These are phyloP conservation scores for Hemicrepidius hirtus DNA, from an alignment of 2,888 invertebrate genomes.

Conservation along the genomic window DNA sequence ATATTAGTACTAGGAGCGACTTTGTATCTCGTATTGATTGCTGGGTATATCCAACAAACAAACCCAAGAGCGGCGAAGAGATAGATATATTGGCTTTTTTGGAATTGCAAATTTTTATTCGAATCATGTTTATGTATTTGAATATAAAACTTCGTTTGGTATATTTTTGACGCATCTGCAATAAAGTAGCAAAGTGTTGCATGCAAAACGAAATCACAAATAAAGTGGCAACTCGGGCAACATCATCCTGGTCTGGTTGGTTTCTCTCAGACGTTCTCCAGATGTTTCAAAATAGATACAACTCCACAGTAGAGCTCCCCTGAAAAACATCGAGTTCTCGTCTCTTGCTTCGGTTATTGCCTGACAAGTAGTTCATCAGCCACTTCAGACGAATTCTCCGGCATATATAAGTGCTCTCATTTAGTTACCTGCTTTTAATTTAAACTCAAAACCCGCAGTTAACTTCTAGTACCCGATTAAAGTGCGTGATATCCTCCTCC, in stretches of 20 bases:
- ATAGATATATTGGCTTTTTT: constrained; percentile 43
- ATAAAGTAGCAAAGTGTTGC: constrained; percentile 39
- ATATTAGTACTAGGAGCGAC: constrained; percentile 48
- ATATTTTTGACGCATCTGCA: constrained; percentile 41
- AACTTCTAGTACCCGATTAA: constrained; percentile 48
- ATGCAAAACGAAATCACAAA: constrained; percentile 34
- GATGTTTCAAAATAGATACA: constrained; percentile 19
- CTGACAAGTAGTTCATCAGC: constrained; percentile 12
- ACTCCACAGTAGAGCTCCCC: background rate
- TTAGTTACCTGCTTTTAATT: constrained; percentile 42
- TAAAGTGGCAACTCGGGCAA: constrained; percentile 7
- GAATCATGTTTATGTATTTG: constrained; percentile 45
- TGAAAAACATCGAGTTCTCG: constrained; percentile 9
- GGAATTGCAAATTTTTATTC: constrained; percentile 50
- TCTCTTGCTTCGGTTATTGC: constrained; percentile 21
- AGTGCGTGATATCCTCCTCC: constrained; percentile 42
- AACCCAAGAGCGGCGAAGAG: constrained; percentile 7
- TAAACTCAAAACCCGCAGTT: constrained; percentile 42
- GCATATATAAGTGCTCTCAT: constrained; percentile 10
- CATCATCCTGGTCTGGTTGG: constrained; percentile 3
- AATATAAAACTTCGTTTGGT: constrained; percentile 46
- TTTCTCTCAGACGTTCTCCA: constrained; percentile 19
- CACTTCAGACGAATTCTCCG: constrained; percentile 18
- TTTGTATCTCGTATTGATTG: constrained; percentile 52
- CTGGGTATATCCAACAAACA: background rate